Base-by-base conservation (phyloP, 2,888 invertebrate species). In the Atrina japonica region DNA sequence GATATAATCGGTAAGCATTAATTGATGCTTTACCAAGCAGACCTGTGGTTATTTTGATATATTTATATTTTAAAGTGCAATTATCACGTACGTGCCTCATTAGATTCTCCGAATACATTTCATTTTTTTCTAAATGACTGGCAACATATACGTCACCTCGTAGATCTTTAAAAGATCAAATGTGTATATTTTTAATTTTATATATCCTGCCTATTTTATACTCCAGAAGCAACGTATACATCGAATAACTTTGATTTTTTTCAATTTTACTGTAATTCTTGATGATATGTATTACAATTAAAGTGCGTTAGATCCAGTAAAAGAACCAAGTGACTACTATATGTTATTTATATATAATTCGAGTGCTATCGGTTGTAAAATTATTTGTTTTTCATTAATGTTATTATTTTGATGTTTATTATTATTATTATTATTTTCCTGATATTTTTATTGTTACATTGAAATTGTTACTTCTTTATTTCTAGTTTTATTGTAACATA, bases 41-140 rank as follows among this genome's bases (percentile, higher is more conserved):
- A n/a, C 35, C 35, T 35, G 35, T 11, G 5, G 6, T 11, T 35
- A 11, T 21, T 21, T 52, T 21, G 21, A 52, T 52, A 52, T 52
- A 21, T 52, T 52, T 52, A 27, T 23, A 52, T 23, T 21, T 21
- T 47, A 21, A 52, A 52, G 52, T 52, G 52, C 52, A 52, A 52
- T 52, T 52, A 52, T 52, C 21, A 18, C 47, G 25, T 16, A 23
- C 52, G 23, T 52, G 25, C 47, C 21, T 47, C 47, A 5, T 6
- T 47, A 47, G n/a, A 9, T 18, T 16, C 47, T 6, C 47, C 18
- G 52, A 35, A 35, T 11, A 11, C 5, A 35, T 7, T 11, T 7
- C 5, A 35, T 7, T 7, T 11, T 11, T 11, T 7, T 35, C 11
- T 5, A 11, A 52, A 52, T 52, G 52, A 52, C 52, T 52, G 52